phyloP scores from a whole-genome alignment of 2,888 invertebrate species.

The Dusona sp. region DNA sequence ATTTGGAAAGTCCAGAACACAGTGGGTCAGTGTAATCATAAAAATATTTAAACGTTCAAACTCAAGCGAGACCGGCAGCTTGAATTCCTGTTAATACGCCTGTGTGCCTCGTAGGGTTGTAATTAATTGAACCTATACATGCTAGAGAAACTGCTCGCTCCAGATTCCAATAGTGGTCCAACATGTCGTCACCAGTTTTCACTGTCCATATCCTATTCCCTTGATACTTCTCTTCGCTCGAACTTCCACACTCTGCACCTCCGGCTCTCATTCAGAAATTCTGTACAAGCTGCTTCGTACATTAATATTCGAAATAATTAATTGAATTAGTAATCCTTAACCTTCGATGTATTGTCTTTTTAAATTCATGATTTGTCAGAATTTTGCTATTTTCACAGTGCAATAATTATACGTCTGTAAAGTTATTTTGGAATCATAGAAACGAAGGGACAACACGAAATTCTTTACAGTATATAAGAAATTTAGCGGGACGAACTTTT shows the following conservation, averaged over 20 bases:
- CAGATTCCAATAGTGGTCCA: constrained; percentile 76
- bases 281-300: background rate
- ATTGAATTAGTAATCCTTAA: background rate
- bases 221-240: constrained; percentile 23
- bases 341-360: background rate
- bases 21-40: background rate
- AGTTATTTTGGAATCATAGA: too few relatives aligned
- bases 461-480: background rate
- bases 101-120: constrained; percentile 54
- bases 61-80: constrained; percentile 35
- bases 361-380: too few relatives aligned
- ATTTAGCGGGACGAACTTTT: background rate
- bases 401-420: background rate
- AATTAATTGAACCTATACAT: constrained; percentile 73
- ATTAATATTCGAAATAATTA: background rate
- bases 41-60: constrained; percentile 17
- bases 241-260: background rate
- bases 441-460: background rate
- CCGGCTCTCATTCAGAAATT: background rate
- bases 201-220: constrained; percentile 59
- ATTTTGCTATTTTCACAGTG: background rate
- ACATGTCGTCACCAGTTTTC: constrained; percentile 73
- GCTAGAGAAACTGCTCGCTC: constrained; percentile 69
- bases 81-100: constrained; percentile 37
- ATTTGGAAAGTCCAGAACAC: background rate